Percentiles rank a stretch among this genome's conserved stretches.
phyloP scores from a whole-genome alignment of 2,888 invertebrate genomes.

The Hypomecis punctinalis region DNA sequence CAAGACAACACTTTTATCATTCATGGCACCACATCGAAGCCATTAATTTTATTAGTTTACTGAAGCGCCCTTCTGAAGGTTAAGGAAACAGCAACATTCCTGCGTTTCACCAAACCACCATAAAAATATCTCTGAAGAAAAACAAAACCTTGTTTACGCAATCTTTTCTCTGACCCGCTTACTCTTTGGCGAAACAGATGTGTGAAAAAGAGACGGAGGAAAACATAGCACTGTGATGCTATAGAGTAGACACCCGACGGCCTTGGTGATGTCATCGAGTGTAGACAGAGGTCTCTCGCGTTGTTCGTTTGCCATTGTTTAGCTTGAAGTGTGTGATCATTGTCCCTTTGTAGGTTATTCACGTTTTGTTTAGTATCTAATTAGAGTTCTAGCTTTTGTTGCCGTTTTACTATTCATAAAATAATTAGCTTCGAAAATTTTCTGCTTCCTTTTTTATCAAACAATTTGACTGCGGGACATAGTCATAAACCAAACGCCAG shows the following conservation, averaged over 20 bases:
- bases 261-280: slow-evolving; percentile 79
- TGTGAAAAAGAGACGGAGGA: slow-evolving; percentile 33
- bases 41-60: slow-evolving; percentile 18
- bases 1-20: too few species aligned
- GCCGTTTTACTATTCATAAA: too few species aligned
- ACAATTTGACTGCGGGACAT: too few species aligned
- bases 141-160: slow-evolving; percentile 37
- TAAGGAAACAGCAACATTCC: slow-evolving; percentile 35
- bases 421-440: too few species aligned
- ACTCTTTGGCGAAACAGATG: slow-evolving; percentile 4
- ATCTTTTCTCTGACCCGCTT: slow-evolving; percentile 30
- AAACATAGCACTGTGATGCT: slow-evolving; percentile 12
- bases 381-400: slow-evolving; percentile 12
- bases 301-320: slow-evolving; percentile 42
- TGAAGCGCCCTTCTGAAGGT: slow-evolving; percentile 35
- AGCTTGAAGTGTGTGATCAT: slow-evolving; percentile 19
- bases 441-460: too few species aligned
- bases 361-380: slow-evolving; percentile 20
- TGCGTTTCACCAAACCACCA: slow-evolving; percentile 39
- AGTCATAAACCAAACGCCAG: too few species aligned
- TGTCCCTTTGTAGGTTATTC: slow-evolving; percentile 25
- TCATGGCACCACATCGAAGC: background rate
- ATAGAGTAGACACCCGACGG: slow-evolving; percentile 57
- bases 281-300: slow-evolving; percentile 62
- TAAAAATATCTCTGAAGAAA: slow-evolving; percentile 36